Evolutionary conservation across 92 coral and sea anemone genomes (phyloP).

Genomic region (Actinernus sp.): DNA sequence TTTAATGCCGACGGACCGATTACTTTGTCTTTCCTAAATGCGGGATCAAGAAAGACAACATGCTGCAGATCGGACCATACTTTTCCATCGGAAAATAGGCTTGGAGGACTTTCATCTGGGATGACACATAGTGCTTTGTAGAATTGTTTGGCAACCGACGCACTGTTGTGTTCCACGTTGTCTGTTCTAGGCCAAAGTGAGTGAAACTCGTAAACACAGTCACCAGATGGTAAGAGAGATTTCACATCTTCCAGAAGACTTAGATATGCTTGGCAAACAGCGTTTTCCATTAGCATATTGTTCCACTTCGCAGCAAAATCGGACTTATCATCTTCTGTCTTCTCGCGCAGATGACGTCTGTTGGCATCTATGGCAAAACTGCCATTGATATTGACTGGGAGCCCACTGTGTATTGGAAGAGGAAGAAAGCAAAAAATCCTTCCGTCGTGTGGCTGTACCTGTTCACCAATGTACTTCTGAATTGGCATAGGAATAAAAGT

Average conservation of each 20-base stretch:
- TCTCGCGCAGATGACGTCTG: slow-evolving; percentile 74
- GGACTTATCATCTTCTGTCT: slow-evolving; percentile 72
- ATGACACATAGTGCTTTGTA: slow-evolving; percentile 14
- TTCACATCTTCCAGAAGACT: slow-evolving; percentile 62
- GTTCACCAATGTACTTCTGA: background rate
- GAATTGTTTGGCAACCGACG: slow-evolving; percentile 34
- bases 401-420: slow-evolving; percentile 80
- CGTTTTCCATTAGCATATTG: slow-evolving; percentile 33
- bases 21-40: slow-evolving; percentile 33
- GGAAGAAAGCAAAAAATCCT: slow-evolving; percentile 83
- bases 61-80: slow-evolving; percentile 51
- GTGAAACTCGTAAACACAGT: slow-evolving; percentile 11
- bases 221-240: background rate
- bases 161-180: background rate
- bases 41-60: slow-evolving; percentile 57
- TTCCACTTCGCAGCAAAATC: slow-evolving; percentile 71
- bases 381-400: no score
- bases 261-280: slow-evolving; percentile 59
- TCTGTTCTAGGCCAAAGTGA: slow-evolving; percentile 55
- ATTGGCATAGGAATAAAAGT: slow-evolving; percentile 25
- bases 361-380: no score
- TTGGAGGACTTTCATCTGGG: background rate
- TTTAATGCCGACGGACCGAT: slow-evolving; percentile 47
- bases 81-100: slow-evolving; percentile 65
- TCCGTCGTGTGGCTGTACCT: no score